Conservation (phyloP, 2,888 invertebrate species). For the Neuroscelio doddi region DNA sequence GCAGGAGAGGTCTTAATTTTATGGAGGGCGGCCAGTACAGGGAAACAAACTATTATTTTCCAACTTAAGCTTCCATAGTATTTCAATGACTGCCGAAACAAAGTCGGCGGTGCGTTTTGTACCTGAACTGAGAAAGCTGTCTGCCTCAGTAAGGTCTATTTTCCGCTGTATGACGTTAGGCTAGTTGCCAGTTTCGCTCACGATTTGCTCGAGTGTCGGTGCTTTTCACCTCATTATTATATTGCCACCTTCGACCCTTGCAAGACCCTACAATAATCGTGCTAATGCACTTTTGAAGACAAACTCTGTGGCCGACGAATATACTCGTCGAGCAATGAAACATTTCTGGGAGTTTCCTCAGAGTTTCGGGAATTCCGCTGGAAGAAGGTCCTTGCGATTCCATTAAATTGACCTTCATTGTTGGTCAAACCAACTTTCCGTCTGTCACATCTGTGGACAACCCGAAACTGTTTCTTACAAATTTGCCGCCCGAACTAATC, state of each 20-base stretch:
- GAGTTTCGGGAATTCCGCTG: background rate
- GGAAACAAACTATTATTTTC: too few species aligned
- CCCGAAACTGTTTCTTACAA: too few species aligned
- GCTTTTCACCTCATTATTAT: slow-evolving; percentile 38
- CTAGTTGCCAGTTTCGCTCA: too few species aligned
- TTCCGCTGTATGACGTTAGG: too few species aligned
- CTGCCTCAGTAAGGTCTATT: too few species aligned
- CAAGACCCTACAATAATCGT: background rate
- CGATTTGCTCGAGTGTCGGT: background rate
- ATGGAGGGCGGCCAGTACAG: too few species aligned
- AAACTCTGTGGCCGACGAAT: background rate
- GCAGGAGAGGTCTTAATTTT: too few species aligned
- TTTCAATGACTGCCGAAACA: too few species aligned
- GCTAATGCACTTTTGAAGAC: background rate
- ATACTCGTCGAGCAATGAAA: background rate
- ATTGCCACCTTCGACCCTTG: slow-evolving; percentile 31
- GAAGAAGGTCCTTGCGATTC: background rate
- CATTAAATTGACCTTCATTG: background rate
- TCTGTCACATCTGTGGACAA: background rate
- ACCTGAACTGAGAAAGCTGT: too few species aligned
- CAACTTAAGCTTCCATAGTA: too few species aligned
- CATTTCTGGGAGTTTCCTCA: background rate
- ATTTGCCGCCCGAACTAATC: too few species aligned
- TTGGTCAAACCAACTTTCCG: background rate
- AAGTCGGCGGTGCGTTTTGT: too few species aligned